Evolutionary conservation across 2,797 vertebrate species (phyloP), one percentile per base, ranked within the genome.

Genomic region (Melanotaenia parkinsoni): DNA sequence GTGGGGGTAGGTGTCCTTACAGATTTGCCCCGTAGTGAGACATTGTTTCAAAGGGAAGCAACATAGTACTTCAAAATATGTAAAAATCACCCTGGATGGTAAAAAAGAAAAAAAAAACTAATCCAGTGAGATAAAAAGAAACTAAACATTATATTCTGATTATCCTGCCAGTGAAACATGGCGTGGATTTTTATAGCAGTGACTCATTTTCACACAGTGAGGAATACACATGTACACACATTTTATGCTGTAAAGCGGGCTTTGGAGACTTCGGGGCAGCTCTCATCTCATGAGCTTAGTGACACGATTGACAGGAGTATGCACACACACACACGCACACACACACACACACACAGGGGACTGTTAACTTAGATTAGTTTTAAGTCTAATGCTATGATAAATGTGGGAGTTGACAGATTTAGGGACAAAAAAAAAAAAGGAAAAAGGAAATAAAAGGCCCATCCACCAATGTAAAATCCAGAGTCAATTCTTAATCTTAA

Each of bases 101-200:
- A 51, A 63, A 63, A 58, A 58, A 58, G 16, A 35, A 10, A 90
- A 35, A 10, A 90, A 81, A 88, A 86, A 82, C 59, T 86, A 90
- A 92, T 88, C 86, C 89, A 79, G 58, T 0, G 77, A 87, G 84
- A 92, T 81, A 85, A 69, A 85, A 86, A 82, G 76, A 91, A 86
- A 90, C 77, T 79, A 86, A 89, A 87, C 83, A 87, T 87, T 83
- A 87, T 91, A 89, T 89, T 85, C 77, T 69, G 83, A 80, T 90
- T 88, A 89, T 85, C 78, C 80, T 88, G 80, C 84, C 77, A 87
- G 74, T 69, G 77, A 16, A 43, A 71, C 79, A 83, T 86, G 76
- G 76, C 86, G 85, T 86, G 86, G 78, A 82, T 85, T 91, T 88
- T 92, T 91, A 91, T 81, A 89, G 88, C 82, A 58, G 63, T 90